Evolutionary conservation across 1,140 invertebrate genomes (phyloP), one percentile per base, ranked within the genome.

Genomic region (Acyrthosiphon pisum): DNA sequence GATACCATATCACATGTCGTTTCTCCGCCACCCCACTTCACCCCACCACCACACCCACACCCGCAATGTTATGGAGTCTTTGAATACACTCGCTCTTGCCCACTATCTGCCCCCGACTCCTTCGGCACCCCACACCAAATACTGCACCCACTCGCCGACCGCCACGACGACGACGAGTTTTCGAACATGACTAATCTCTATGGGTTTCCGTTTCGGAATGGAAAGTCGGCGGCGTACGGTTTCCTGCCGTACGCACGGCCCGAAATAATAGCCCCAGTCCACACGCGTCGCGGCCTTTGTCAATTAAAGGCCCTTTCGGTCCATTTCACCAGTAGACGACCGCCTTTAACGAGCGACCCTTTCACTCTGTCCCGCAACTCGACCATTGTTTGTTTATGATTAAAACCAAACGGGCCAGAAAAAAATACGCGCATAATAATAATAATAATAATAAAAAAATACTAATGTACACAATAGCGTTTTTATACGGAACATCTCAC

Each of bases 361-460:
- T 90, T 90, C 26, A 81, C n/a, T 37, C 30, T 23, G 37, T 56
- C 50, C 48, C 56, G 26, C 26, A 37, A 56, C 89, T 23, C 48
- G n/a, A 89, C 76, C 60, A 93, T 93, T 93, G 91, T 93, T 93
- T 93, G 76, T 93, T 93, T 93, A 93, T 93, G 76, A 93, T 93
- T 93, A 93, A 93, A 84, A 81, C 68, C 68, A 50, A 92, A 92
- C 90, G 68, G 68, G 90, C 26, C 60, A 48, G 68, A 48, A 83
- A 35, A 83, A 50, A 37, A 92, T 41, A 50, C 46, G 8, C 48
- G 46, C n/a, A 76, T 30, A 20, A 91, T 76, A 83, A 92, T 81
- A 91, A 91, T 35, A 68, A 90, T n/a, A 68, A 91, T n/a, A 60
- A 90, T 8, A 68, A 48, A 6, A 50, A 41, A 23, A 83, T 50